These are phyloP conservation scores for Florisuga fusca DNA, from an alignment of 2,797 vertebrate genomes.

Conservation along the genomic window DNA sequence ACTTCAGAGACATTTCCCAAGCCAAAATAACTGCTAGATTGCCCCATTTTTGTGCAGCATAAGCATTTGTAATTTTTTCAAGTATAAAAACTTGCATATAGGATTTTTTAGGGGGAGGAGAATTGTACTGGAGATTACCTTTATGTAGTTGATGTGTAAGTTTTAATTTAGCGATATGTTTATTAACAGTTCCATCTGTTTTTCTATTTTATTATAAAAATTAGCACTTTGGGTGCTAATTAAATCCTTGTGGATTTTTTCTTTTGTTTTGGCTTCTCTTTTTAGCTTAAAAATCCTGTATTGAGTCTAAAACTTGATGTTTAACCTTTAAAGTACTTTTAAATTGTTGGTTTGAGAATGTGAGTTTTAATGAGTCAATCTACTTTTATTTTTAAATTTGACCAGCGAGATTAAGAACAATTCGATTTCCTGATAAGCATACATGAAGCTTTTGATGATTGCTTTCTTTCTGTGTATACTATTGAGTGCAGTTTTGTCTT, in stretches of 20 bases:
- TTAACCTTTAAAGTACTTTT: neutral
- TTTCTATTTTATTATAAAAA: conserved; percentile 28
- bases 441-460: conserved; percentile 20
- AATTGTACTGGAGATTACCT: neutral
- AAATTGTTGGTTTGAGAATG: neutral
- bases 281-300: neutral
- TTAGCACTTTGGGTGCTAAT: neutral
- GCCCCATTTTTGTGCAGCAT: neutral
- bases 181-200: neutral
- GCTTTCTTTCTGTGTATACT: conserved; percentile 32
- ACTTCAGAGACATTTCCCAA: neutral
- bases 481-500: conserved; percentile 18
- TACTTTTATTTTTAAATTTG: conserved; percentile 29
- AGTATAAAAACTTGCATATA: neutral
- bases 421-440: conserved; percentile 33
- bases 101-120: neutral
- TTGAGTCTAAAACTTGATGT: neutral
- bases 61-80: neutral
- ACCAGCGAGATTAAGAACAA: conserved; percentile 19
- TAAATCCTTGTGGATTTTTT: neutral
- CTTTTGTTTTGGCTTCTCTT: neutral
- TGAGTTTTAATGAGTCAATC: neutral
- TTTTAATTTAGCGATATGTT: neutral
- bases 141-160: neutral
- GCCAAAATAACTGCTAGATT: neutral